Evolutionary conservation across 2,888 invertebrate species (phyloP), one percentile per base, ranked within the genome.

Genomic region (Papilio demoleus): DNA sequence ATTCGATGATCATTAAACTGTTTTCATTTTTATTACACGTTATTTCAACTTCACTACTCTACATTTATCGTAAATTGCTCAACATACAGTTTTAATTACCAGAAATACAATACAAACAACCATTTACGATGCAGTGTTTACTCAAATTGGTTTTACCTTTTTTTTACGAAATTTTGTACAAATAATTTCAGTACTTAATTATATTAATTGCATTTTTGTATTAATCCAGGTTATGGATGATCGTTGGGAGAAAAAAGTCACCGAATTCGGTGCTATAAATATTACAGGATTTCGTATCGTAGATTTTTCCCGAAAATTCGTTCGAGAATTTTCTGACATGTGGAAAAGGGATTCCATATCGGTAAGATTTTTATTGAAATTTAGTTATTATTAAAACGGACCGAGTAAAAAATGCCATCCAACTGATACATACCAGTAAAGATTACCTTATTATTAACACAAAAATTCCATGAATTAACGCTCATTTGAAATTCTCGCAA

Each of bases 201-300:
- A 42, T 61, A 42, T 70, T 47, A 63, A 31, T 47, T 34, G 36
- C 50, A 24, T 19, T 12, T 67, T 70, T 76, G 19, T 76, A 14
- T 50, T 77, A 42, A 68, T 76, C n/a, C 88, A 98, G 98, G 97
- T 98, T 84, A 97, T 98, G 97, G 98, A 98, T 90, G 98, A 98
- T 88, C 95, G 96, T 79, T 97, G 97, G 97, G 97, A 98, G 80
- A 96, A 95, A 78, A 96, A 97, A 88, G 95, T 98, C 76, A 95
- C 96, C 76, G 98, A 98, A 93, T 98, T 96, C 84, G 98, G 98
- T 24, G 99, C 99, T 74, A 97, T 99, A 81, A 99, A 99, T 93
- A 97, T 99, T 79, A 99, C 99, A 27, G 99, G 99, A 67, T 99
- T 99, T 90, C 95, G 98, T 78, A 95, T 99, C 76, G 94, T 99